Base-by-base conservation (phyloP, 2,797 vertebrate genomes). In the Coregonus sp. region DNA sequence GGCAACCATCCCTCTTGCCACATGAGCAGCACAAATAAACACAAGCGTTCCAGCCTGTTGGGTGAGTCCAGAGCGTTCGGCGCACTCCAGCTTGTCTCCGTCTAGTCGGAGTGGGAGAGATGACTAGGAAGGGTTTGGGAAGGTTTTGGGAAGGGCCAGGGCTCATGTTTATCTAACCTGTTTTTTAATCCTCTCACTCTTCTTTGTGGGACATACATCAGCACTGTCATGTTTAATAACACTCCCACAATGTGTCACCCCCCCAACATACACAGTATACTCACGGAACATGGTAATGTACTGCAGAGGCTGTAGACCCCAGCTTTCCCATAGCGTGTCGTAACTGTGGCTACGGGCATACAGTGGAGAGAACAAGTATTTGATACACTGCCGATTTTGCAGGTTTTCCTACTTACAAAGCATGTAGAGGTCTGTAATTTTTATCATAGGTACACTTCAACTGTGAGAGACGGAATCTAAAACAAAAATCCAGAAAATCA, bases 251-350 rank as follows among this genome's bases (percentile, higher is more conserved):
- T 72, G 9, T 78, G 2, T 37, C 11, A 65, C 18, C 56, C 11
- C 40, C 2, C 40, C 31, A 67, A 66, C 70, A 72, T 37, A 61
- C 9, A n/a, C 6, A 20, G 65, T 16, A 75, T 15, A 92, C 94
- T 94, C 84, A 94, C 94, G 93, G 76, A 94, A 94, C 94, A 94
- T 94, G 66, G 92, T 94, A 93, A 94, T 93, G 82, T 92, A 94
- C 88, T 94, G 94, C 75, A 84, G 84, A 31, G 94, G 91, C 3
- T 91, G 90, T 74, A 94, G 90, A 61, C 84, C 84, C 94, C 94
- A 94, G 88, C 91, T 94, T 61, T 93, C 94, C 94, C 94, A 94
- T 50, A 89, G 86, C 1, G 94, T 94, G 80, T 87, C 88, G 86
- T 90, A 93, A 67, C 91, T 91, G 18, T 61, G 88, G 25, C 78